A percentile compares a stretch with the other conserved stretches of the same genome.
phyloP scores from a whole-genome alignment of 2,888 invertebrate genomes.

The Lydus trimaculatus region DNA sequence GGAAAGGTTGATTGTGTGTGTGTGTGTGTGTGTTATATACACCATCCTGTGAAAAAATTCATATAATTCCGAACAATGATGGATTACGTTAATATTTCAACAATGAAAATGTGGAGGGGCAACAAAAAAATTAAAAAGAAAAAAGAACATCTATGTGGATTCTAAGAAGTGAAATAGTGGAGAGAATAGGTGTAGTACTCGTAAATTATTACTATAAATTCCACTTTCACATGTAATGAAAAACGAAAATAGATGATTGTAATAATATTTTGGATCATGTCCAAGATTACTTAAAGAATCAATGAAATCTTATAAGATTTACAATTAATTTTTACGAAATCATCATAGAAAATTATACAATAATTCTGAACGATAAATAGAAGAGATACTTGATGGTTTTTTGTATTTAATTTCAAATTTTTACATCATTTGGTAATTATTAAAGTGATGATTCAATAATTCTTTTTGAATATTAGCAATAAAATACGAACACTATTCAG shows the following conservation, averaged over 20 bases:
- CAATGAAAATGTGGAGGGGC: too few species aligned
- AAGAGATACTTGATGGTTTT: too few species aligned
- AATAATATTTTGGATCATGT: not conserved
- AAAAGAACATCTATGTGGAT: too few species aligned
- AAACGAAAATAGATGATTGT: conserved; percentile 7
- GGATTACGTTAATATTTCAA: too few species aligned
- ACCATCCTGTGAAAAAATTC: not conserved
- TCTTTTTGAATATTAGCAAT: not conserved
- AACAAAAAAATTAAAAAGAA: too few species aligned
- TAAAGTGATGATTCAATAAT: not conserved
- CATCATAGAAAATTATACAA: not conserved
- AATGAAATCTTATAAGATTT: conserved; percentile 2
- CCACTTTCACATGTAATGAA: conserved; percentile 1
- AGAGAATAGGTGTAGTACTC: too few species aligned
- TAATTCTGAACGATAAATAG: not conserved
- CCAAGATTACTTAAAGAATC: conserved; percentile 3
- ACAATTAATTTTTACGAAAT: conserved; percentile 1
- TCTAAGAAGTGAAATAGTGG: too few species aligned
- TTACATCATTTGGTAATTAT: not conserved
- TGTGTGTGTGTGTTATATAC: too few species aligned
- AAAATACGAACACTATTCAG: not conserved
- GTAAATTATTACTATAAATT: not conserved
- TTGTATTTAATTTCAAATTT: too few species aligned
- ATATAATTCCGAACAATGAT: not conserved
- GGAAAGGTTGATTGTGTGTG: not conserved